These are phyloP conservation scores for Acyrthosiphon pisum DNA, from an alignment of 1,140 invertebrate genomes.

Conservation along the genomic window DNA sequence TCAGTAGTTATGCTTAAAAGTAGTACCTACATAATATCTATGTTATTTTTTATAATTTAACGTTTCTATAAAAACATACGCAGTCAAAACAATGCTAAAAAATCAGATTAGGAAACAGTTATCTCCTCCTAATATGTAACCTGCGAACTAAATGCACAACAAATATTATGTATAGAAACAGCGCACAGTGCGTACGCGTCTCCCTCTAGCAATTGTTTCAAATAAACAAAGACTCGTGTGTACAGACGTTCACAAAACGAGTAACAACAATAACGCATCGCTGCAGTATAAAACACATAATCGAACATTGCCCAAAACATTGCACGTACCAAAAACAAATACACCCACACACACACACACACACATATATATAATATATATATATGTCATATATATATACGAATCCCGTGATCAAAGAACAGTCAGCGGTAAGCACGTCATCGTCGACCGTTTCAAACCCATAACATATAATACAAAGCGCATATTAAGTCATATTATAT, in stretches of 20 bases:
- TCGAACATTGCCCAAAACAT: not conserved
- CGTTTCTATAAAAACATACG: not conserved
- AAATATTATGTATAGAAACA: not conserved
- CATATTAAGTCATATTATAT: not conserved
- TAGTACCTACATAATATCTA: too few relatives aligned
- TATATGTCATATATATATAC: not conserved
- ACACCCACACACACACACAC: not conserved
- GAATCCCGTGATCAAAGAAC: not conserved
- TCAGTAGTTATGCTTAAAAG: too few relatives aligned
- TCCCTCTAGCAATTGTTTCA: not conserved
- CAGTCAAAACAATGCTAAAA: not conserved
- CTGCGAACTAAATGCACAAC: not conserved
- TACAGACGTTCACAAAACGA: not conserved
- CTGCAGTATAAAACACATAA: not conserved
- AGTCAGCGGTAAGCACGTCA: not conserved
- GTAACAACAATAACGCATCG: slow-evolving; percentile 1
- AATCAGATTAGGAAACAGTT: not conserved
- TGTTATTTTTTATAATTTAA: not conserved
- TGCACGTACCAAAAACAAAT: slow-evolving; percentile 23
- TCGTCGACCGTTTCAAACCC: not conserved
- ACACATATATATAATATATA: not conserved
- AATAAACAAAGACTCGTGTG: slow-evolving; percentile 8
- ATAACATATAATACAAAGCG: not conserved
- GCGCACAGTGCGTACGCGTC: not conserved
- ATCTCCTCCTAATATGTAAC: not conserved